Evolutionary conservation across 1,140 invertebrate genomes (phyloP).

Genomic region (Platyscapa corneri): DNA sequence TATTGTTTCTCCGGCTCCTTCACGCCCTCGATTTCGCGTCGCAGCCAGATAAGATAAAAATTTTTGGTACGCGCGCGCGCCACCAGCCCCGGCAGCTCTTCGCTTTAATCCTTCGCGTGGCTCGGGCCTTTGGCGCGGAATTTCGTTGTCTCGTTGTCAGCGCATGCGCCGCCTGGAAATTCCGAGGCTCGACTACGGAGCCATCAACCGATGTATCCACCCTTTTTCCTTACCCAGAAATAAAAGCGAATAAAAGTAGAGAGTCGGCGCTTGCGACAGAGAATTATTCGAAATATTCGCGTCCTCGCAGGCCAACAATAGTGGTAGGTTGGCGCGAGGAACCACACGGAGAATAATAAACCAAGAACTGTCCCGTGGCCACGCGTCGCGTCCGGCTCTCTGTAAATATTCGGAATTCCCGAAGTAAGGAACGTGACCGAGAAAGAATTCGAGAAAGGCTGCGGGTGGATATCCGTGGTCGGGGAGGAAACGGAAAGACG

Average conservation of each 20-base stretch:
- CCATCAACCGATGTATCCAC: too few species aligned
- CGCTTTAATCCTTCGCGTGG: neutral
- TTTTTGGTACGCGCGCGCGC: neutral
- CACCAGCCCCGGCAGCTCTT: neutral
- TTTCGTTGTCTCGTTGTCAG: neutral
- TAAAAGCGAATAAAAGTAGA: neutral
- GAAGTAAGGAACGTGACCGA: constrained; percentile 35
- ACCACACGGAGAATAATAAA: constrained; percentile 42
- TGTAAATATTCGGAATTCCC: constrained; percentile 47
- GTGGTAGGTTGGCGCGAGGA: neutral
- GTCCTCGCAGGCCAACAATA: neutral
- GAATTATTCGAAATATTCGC: constrained; percentile 39
- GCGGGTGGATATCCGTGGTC: neutral
- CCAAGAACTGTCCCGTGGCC: constrained; percentile 32
- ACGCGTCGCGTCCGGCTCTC: constrained; percentile 4
- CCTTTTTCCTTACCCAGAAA: too few species aligned
- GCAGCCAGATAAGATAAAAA: constrained; percentile 22
- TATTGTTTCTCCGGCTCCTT: constrained; percentile 27
- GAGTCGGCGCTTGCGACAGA: neutral
- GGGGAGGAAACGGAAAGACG: neutral
- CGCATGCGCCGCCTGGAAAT: too few species aligned
- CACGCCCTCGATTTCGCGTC: neutral
- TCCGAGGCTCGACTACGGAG: too few species aligned
- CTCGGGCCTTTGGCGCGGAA: neutral
- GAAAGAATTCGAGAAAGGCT: constrained; percentile 38